Base-by-base conservation (phyloP, 2,888 invertebrate genomes). In the Drosophila longiperda region DNA sequence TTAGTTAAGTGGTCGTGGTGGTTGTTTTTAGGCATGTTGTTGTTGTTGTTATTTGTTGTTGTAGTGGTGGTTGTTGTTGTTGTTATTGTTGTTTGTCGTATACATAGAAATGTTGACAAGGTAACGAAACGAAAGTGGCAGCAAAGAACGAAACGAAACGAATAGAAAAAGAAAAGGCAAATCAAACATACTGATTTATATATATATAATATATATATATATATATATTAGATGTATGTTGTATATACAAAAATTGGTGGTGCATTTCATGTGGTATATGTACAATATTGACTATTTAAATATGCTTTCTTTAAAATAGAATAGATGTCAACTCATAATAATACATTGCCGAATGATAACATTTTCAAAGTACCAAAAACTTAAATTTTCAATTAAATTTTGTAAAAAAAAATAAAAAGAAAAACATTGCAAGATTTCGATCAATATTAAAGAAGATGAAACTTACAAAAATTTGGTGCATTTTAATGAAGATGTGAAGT, bases 111-210 rank as follows among this genome's bases (percentile, higher is more conserved):
- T 73, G 79, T 76, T 78, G 78, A 78, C 72, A 78, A 72, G 78
- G 67, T 72, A 83, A 83, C 75, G 64, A 72, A 79, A 78, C 78
- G 77, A 82, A 73, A 82, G 72, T 79, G 71, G 74, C 77, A 66
- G 69, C 62, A 80, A 82, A 75, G 54, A 71, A 74, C 81, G 80
- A 74, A 73, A 80, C 71, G 78, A 79, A 75, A 84, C 82, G 50
- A 80, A 75, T 72, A 79, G 78, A 82, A 81, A 66, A 71, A 74
- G 58, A 75, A 73, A 80, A 82, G 75, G 71, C 76, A 87, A 82
- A 78, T 79, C 69, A 75, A 83, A 73, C 68, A 81, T 73, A 68
- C 72, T 75, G 50, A 66, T 66, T 66, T 66, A 65, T 60, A 62
- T 65, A 63, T 70, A 67, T 49, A 23, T 62, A 48, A 65, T 59